phyloP scores from a whole-genome alignment of 2,888 invertebrate species.

The Drosophila sordidapex region DNA sequence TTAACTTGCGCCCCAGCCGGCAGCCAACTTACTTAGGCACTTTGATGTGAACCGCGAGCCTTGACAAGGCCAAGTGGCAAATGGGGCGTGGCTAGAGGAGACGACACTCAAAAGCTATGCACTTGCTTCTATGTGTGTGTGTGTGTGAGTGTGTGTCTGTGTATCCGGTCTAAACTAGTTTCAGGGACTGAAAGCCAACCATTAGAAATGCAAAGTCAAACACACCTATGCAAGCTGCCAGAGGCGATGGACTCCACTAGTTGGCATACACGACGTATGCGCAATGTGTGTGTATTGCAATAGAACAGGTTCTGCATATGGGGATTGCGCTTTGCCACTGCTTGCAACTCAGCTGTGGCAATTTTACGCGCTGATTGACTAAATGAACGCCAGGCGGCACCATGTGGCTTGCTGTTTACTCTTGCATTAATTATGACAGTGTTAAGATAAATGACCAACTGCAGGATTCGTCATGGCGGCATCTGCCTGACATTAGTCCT shows the following conservation, averaged over 20 bases:
- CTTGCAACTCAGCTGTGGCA: conserved; percentile 22
- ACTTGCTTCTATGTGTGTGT: conserved; percentile 1
- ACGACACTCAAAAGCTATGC: conserved; percentile 30
- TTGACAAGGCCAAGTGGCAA: conserved; percentile 47
- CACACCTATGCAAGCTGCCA: conserved; percentile 47
- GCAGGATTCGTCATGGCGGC: conserved; percentile 21
- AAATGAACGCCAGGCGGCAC: conserved; percentile 29
- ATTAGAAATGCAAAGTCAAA: conserved; percentile 72
- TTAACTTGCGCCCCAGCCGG: conserved; percentile 19
- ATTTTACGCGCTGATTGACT: conserved; percentile 67
- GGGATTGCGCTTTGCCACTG: not conserved
- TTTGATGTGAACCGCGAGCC: conserved; percentile 33
- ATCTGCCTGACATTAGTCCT: conserved; percentile 36
- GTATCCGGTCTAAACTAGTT: conserved; percentile 19
- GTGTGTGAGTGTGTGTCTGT: not conserved
- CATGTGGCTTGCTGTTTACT: conserved; percentile 58
- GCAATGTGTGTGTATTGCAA: conserved; percentile 31
- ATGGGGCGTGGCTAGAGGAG: not conserved
- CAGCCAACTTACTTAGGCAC: conserved; percentile 48
- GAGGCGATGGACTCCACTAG: conserved; percentile 40
- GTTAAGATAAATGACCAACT: conserved; percentile 29
- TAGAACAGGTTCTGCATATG: not conserved
- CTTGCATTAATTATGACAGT: conserved; percentile 56
- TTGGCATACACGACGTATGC: conserved; percentile 57
- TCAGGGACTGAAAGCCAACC: conserved; percentile 39